Evolutionary conservation across 2,888 invertebrate genomes (phyloP).

Genomic region (Thera obeliscata): DNA sequence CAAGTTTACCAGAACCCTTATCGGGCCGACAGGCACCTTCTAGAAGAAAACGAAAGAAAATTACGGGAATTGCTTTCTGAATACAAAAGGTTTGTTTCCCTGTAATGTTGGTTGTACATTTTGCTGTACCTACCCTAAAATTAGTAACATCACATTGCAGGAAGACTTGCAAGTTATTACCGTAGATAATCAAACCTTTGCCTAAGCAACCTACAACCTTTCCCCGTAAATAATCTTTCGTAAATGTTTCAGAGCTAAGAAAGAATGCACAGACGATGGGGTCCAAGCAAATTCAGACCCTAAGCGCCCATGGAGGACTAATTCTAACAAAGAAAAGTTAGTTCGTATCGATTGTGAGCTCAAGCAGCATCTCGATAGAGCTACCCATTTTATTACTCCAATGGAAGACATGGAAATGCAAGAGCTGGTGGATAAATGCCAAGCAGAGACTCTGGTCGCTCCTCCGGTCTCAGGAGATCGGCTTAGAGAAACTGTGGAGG

Average conservation of each 20-base stretch:
- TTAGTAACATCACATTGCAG: too few relatives aligned
- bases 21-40: slow-evolving; percentile 56
- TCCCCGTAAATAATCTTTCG: slow-evolving; percentile 38
- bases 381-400: slow-evolving; percentile 56
- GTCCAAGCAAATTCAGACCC: slow-evolving; percentile 53
- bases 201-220: too few relatives aligned
- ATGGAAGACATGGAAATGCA: slow-evolving; percentile 62
- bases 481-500: slow-evolving; percentile 66
- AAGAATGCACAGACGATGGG: slow-evolving; percentile 39
- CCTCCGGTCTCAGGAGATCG: slow-evolving; percentile 52
- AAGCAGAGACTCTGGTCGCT: slow-evolving; percentile 47
- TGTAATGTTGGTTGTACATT: neutral
- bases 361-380: slow-evolving; percentile 65
- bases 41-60: slow-evolving; percentile 69
- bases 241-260: slow-evolving; percentile 54
- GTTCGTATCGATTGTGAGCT: slow-evolving; percentile 69
- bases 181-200: too few relatives aligned
- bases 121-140: too few relatives aligned
- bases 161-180: too few relatives aligned
- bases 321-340: slow-evolving; percentile 69
- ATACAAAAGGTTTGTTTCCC: slow-evolving; percentile 56
- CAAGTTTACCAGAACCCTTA: slow-evolving; percentile 65
- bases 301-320: slow-evolving; percentile 73
- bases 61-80: slow-evolving; percentile 56
- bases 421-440: slow-evolving; percentile 62